Evolutionary conservation across 2,888 invertebrate genomes (phyloP), one percentile per base, ranked within the genome.

Genomic region (Heliconius charithonia): DNA sequence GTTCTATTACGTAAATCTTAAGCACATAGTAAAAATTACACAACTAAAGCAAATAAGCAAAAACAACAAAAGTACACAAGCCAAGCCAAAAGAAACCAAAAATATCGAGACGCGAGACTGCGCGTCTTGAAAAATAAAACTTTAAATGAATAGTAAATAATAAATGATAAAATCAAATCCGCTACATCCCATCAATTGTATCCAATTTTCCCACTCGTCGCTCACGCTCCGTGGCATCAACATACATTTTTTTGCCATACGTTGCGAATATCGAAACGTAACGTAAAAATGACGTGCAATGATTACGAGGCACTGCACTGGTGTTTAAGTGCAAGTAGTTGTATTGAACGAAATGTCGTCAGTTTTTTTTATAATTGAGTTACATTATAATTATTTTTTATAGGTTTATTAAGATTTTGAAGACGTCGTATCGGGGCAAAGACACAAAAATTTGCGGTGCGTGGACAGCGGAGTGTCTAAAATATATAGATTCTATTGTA

Each of bases 221-320:
- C 59, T 37, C 77, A 75, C 77, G 71, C 65, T 75, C 63, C 63
- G 41, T 63, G 41, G 27, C 25, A 37, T 45, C 70, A 41, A 65
- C 65, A 70, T 32, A 75, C 67, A 75, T 67, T 79, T 79, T 45
- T 79, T 78, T 78, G 67, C 75, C 75, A 74, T 71, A 45, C 62
- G 51, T 81, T 81, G 80, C 82, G 81, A 79, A 62, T 70, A 75
- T 79, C 65, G 77, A 80, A 74, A 79, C 81, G 78, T 81, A 81
- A 82, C 81, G 70, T 63, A 69, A 56, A 78, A 75, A 76, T 76
- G 37, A 74, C 75, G 70, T 71, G 56, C 56, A 66, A 71, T 16
- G 75, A 37, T 71, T 75, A 71, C 74, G 74, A 59, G 10, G n/a
- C n/a, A 59, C 59, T n/a, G 59, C n/a, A 25, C 72, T 63, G 13